Base-by-base conservation (phyloP, 1,140 invertebrate genomes). In the Diorhabda sublineata region DNA sequence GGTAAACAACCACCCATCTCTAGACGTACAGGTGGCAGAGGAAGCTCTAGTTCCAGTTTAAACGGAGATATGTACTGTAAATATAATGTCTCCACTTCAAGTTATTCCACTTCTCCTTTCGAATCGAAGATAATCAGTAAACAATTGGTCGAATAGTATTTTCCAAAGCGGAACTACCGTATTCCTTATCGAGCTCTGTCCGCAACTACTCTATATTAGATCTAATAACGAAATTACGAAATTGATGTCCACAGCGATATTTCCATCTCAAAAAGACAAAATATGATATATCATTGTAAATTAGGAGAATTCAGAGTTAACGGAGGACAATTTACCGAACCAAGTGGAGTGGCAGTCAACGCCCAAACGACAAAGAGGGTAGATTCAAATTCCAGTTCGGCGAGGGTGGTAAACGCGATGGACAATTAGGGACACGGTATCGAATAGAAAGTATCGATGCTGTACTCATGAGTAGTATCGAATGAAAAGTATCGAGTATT, bases 271-370 rank as follows among this genome's bases (percentile, higher is more conserved):
- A 97, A 97, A 80, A 89, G 98, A n/a, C 96, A 98, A 81, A 99
- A 99, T 83, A 99, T 99, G 97, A 98, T 98, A 73, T 99, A 99
- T 79, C 97, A 99, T 79, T 99, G 97, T 85, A 99, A 99, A 83
- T 99, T 99, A 83, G 98, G 98, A 3, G 98, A 99, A 79, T 99
- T 99, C 78, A 98, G 98, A 0, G 96, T 98, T 0, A 93, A 97
- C 88, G 96, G 98, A 81, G 97, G 97, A 1, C 98, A 99, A 80
- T 99, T 99, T 75, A 99, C 98, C 0, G 98, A 99, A 80, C 98
- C 98, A 0, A 98, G 95, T 71, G 97, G 98, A 2, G 98, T 99
- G 1, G 96, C 97, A 2, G 97, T 99, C 0, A 99, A 99, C 84
- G 96, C 95, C 44, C 97, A 99, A 83, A 98, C 82, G 97, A 99